Evolutionary conservation across 2,797 vertebrate species (phyloP).

Genomic region (Mus spretus): DNA sequence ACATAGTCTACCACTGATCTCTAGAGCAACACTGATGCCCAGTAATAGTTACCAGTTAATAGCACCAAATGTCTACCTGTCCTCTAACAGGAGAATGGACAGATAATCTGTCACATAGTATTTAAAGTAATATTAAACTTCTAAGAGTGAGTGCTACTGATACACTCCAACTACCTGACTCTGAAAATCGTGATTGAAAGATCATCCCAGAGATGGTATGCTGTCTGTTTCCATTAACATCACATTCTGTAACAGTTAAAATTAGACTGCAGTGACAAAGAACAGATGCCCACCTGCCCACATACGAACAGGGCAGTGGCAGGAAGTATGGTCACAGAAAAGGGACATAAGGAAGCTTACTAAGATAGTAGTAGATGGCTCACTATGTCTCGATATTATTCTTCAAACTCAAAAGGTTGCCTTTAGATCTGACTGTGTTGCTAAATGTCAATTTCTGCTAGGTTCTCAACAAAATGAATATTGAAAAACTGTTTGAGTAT

Average conservation of each 20-base stretch:
- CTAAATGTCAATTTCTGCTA: not conserved
- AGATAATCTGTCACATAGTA: not conserved
- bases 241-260: not conserved
- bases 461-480: not conserved
- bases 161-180: not conserved
- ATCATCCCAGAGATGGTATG: not conserved
- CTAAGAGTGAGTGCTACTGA: constrained; percentile 2
- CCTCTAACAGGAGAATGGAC: not conserved
- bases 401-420: not conserved
- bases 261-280: not conserved
- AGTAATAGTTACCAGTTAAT: not conserved
- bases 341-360: not conserved
- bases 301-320: not conserved
- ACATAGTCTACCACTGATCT: not conserved
- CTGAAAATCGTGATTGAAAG: constrained; percentile 3
- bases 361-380: not conserved
- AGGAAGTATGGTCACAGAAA: not conserved
- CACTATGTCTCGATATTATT: not conserved
- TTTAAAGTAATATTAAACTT: not conserved
- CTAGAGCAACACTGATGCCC: not conserved
- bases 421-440: not conserved
- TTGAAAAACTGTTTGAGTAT: not conserved
- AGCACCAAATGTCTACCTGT: not conserved
- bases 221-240: not conserved
- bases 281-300: not conserved